Evolutionary conservation across 2,797 vertebrate species (phyloP).

Genomic region (Limosa lapponica): DNA sequence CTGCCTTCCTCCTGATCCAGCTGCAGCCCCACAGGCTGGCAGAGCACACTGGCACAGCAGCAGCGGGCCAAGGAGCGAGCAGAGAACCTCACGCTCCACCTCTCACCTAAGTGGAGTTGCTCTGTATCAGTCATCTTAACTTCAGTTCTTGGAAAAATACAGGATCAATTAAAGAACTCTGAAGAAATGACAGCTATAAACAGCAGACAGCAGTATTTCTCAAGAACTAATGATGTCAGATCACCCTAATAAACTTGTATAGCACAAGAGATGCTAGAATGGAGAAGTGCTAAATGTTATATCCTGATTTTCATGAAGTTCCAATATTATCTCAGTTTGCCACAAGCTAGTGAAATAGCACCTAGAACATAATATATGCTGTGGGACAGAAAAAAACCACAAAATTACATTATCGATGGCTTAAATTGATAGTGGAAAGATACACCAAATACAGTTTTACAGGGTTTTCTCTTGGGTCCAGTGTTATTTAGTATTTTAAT

Average conservation of each 20-base stretch:
- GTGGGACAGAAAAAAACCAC: not conserved
- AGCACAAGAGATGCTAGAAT: not conserved
- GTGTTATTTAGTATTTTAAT: not conserved
- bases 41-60: not conserved
- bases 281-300: not conserved
- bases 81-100: accelerated
- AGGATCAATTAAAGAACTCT: not conserved
- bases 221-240: not conserved
- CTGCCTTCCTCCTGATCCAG: not conserved
- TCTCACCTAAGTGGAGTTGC: not conserved
- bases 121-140: not conserved
- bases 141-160: not conserved
- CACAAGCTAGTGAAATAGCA: not conserved
- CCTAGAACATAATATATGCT: not conserved
- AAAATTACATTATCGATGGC: not conserved
- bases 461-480: not conserved
- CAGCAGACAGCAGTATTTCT: not conserved
- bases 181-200: not conserved
- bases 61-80: accelerated
- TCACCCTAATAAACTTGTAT: not conserved
- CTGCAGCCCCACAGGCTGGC: accelerated
- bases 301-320: not conserved
- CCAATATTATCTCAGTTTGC: not conserved
- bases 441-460: not conserved
- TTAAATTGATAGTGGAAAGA: not conserved